Evolutionary conservation across 2,888 invertebrate genomes (phyloP).

Genomic region (Chrysina gloriosa): DNA sequence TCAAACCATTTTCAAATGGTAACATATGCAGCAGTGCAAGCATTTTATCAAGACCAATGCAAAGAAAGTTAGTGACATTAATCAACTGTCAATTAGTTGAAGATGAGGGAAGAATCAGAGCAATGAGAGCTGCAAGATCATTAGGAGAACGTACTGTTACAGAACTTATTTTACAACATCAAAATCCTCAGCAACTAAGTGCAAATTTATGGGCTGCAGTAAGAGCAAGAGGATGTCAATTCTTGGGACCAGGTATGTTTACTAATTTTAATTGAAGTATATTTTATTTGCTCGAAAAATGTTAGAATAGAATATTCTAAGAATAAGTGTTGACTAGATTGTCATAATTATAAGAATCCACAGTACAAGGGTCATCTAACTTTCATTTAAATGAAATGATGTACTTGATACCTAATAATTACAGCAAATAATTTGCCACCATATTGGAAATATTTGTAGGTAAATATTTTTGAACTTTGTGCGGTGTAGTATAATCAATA

Average conservation of each 20-base stretch:
- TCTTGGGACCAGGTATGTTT: conserved; percentile 84
- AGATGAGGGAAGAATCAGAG: conserved; percentile 85
- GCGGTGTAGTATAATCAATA: background rate
- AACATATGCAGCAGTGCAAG: conserved; percentile 61
- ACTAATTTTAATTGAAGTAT: too few relatives aligned
- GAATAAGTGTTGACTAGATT: too few relatives aligned
- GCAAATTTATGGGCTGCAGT: conserved; percentile 98
- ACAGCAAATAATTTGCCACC: background rate
- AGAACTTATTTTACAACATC: conserved; percentile 93
- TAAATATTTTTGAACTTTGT: background rate
- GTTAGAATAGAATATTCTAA: too few relatives aligned
- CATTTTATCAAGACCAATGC: conserved; percentile 90
- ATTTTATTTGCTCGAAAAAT: too few relatives aligned
- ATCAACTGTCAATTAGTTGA: conserved; percentile 94
- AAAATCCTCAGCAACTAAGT: conserved; percentile 93
- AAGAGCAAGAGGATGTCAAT: conserved; percentile 95
- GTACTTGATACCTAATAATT: background rate
- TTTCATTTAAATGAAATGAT: too few relatives aligned
- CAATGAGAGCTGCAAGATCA: conserved; percentile 87
- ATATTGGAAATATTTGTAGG: background rate
- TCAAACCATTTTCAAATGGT: conserved; percentile 83
- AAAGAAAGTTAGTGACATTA: conserved; percentile 91
- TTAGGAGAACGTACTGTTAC: conserved; percentile 94
- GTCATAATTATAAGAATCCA: too few relatives aligned
- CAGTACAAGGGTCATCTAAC: too few relatives aligned